Evolutionary conservation across 1,140 invertebrate species (phyloP), one percentile per base, ranked within the genome.

Genomic region (Bombus haemorrhoidalis): DNA sequence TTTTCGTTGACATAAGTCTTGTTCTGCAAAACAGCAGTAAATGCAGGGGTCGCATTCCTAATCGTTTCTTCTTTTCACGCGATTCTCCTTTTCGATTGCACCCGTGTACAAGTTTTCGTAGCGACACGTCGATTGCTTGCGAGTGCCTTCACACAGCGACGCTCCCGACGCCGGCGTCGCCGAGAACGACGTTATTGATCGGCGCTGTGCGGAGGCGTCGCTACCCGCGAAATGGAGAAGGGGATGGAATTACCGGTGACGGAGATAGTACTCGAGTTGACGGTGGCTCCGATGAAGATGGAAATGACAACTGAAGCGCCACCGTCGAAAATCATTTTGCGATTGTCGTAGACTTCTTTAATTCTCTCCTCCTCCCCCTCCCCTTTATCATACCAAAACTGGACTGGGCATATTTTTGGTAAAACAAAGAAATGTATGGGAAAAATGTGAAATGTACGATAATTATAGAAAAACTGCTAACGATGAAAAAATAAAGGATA

Each of bases 161-260:
- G 89, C 83, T 85, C 80, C 85, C 86, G 89, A 86, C 78, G 89
- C 53, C 89, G 89, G 83, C 89, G 88, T 86, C 86, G 86, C 75
- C 87, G 87, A 59, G 89, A 86, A 75, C 90, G 41, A 85, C 86
- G 90, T 87, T 90, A 91, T 91, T 91, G 90, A 91, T 91, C 90
- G 89, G 75, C 87, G 90, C 87, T 81, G 81, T 68, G 84, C 86
- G 87, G 81, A 86, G 90, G 89, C 90, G 89, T 90, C 90, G 84
- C 75, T 90, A 71, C 78, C 41, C 85, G 71, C 68, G 47, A 32
- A 39, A 39, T 6, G 76, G 72, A 74, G 87, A 76, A 87, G 83
- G 75, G 86, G 87, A 62, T 66, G 83, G 80, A 64, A 90, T 83
- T 69, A 64, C 69, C 88, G 69, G 84, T 85, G 84, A 85, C 78